Conservation (phyloP, 2,113 vertebrate species). For the Epinephelus moara region DNA sequence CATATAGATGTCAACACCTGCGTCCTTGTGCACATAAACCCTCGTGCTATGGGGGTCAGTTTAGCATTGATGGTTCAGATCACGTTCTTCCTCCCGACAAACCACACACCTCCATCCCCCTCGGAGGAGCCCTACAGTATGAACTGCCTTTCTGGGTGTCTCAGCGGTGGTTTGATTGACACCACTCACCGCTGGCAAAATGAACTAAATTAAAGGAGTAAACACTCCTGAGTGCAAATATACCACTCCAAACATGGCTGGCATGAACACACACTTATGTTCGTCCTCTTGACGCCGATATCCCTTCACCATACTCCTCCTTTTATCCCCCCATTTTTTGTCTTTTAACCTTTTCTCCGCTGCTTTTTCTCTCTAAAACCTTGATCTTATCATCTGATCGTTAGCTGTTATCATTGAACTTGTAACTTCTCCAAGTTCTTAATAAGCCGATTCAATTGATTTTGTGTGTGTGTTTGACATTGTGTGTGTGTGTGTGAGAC, state of each 20-base stretch:
- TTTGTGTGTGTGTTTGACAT: conserved; percentile 26
- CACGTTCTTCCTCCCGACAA: not conserved
- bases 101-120: not conserved
- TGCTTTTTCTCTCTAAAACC: not conserved
- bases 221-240: conserved; percentile 39
- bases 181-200: conserved; percentile 1
- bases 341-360: conserved; percentile 4
- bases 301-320: not conserved
- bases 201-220: conserved; percentile 45
- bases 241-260: conserved; percentile 38
- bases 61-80: not conserved
- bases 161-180: conserved; percentile 22
- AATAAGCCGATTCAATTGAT: conserved; percentile 50
- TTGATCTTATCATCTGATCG: not conserved
- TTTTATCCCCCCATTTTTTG: not conserved
- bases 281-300: conserved; percentile 1
- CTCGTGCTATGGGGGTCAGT: not conserved
- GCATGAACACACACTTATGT: conserved; percentile 9
- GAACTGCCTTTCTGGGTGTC: conserved; percentile 14
- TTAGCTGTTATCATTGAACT: conserved; percentile 5
- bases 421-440: conserved; percentile 39
- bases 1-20: conserved; percentile 20
- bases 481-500: conserved; percentile 33
- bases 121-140: not conserved
- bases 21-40: conserved; percentile 7